Evolutionary conservation across 2,888 invertebrate genomes (phyloP), one percentile per base, ranked within the genome.

Genomic region (Diogma glabrata): DNA sequence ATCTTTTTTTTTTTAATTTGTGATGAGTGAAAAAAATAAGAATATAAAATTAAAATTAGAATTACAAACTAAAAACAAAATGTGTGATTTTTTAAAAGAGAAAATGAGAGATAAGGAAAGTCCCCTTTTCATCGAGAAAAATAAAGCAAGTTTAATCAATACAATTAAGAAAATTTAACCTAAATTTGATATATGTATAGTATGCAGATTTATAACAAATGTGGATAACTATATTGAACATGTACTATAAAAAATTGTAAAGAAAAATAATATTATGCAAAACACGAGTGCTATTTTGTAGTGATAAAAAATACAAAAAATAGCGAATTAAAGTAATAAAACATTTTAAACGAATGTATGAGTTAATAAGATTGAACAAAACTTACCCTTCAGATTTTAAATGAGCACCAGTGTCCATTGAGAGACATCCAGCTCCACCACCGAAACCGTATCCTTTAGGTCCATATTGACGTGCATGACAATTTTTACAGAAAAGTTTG

Each of bases 361-460:
- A 43, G 20, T 43, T 14, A 14, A 8, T 10, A 22, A 46, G 30
- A 6, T 19, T 38, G 12, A n/a, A 19, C 43, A 22, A 64, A 72
- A 83, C 88, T 87, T 80, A 89, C 88, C 82, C 78, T 66, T 67
- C 67, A 57, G 70, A 74, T 71, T 85, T 82, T 66, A 95, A 81
- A 69, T 94, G 93, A 58, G 88, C 82, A 60, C 94, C 95, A 69
- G 84, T 75, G 78, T 96, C 95, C 92, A 91, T 96, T 73, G 90
- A 91, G 66, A 96, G 80, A 72, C 90, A 88, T 60, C 96, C 96
- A 66, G 95, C 96, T 64, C 97, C 97, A 67, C 93, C 93, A 62
- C 97, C 96, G 73, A 95, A 96, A 64, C 96, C 96, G 75, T 95
- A 93, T 62, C 94, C 94, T 75, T 92, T 96, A 63, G 96, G 96